Evolutionary conservation across 2,888 invertebrate genomes (phyloP).

Genomic region (Hypsopygia costalis): DNA sequence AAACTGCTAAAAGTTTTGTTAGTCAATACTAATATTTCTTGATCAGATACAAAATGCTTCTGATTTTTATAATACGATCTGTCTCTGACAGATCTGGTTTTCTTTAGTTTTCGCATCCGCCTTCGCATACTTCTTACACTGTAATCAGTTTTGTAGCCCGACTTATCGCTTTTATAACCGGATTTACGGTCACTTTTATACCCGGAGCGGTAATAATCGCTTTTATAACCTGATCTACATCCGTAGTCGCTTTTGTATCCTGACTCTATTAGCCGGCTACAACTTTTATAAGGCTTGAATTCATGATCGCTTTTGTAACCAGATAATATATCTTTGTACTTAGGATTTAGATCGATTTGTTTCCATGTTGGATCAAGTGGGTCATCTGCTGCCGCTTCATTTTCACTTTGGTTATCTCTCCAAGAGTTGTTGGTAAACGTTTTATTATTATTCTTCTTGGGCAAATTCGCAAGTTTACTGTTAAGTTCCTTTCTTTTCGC

Average conservation of each 20-base stretch:
- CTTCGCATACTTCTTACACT: slow-evolving; percentile 73
- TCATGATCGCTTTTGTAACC: slow-evolving; percentile 83
- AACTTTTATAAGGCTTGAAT: slow-evolving; percentile 73
- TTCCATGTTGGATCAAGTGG: slow-evolving; percentile 83
- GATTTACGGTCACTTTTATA: slow-evolving; percentile 83
- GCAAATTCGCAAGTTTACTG: slow-evolving; percentile 61
- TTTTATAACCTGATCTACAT: slow-evolving; percentile 73
- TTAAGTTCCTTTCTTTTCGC: slow-evolving; percentile 75
- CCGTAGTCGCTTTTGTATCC: slow-evolving; percentile 83
- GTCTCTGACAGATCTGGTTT: slow-evolving; percentile 72
- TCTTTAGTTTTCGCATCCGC: slow-evolving; percentile 72
- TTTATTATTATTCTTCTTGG: slow-evolving; percentile 59
- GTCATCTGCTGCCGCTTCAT: slow-evolving; percentile 77
- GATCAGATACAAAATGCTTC: slow-evolving; percentile 79
- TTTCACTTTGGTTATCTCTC: slow-evolving; percentile 74
- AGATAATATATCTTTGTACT: slow-evolving; percentile 81
- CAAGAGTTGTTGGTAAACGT: slow-evolving; percentile 55
- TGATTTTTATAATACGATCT: slow-evolving; percentile 77
- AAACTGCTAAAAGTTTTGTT: slow-evolving; percentile 76
- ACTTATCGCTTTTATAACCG: slow-evolving; percentile 82
- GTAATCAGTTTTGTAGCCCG: slow-evolving; percentile 81
- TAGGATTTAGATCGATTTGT: slow-evolving; percentile 83
- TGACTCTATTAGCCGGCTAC: slow-evolving; percentile 75
- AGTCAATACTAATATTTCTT: slow-evolving; percentile 80
- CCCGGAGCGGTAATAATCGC: slow-evolving; percentile 75